phyloP scores from a whole-genome alignment of 1,140 invertebrate species.

The Neotoxoptera formosana region DNA sequence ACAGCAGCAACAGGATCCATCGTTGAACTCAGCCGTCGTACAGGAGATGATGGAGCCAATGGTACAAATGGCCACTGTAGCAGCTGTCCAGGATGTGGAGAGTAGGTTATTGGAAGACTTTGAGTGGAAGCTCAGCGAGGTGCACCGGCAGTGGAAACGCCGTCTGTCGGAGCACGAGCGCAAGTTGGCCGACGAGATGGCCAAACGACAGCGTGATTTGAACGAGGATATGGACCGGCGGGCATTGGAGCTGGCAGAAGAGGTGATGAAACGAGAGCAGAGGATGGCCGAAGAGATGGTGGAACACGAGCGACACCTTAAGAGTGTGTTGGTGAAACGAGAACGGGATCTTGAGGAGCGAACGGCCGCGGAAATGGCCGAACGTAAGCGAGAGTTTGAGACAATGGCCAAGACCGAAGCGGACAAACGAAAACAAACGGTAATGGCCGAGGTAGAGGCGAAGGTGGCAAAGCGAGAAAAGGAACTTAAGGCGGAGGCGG shows the following conservation, averaged over 20 bases:
- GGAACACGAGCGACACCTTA: conserved; percentile 5
- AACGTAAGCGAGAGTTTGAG: neutral
- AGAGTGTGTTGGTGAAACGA: neutral
- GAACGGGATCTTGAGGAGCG: neutral
- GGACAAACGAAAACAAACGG: too few species aligned
- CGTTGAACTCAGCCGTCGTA: neutral
- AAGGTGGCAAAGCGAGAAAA: neutral
- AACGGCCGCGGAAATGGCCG: neutral
- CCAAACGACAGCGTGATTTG: neutral
- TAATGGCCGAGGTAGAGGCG: neutral
- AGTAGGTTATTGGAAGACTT: conserved; percentile 13
- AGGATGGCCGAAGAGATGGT: conserved; percentile 18
- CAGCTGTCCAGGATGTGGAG: conserved; percentile 16
- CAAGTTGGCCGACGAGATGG: neutral
- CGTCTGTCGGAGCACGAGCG: neutral
- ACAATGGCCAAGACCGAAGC: neutral
- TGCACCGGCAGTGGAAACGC: neutral
- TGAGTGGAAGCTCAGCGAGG: conserved; percentile 37
- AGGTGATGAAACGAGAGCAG: neutral
- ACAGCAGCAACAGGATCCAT: neutral
- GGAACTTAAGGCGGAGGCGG: neutral
- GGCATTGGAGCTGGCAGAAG: neutral
- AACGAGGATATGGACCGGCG: neutral
- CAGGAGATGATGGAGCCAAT: neutral
- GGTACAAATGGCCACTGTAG: neutral